phyloP scores from a whole-genome alignment of 2,113 vertebrate species.

The Pogonocichla stellata region DNA sequence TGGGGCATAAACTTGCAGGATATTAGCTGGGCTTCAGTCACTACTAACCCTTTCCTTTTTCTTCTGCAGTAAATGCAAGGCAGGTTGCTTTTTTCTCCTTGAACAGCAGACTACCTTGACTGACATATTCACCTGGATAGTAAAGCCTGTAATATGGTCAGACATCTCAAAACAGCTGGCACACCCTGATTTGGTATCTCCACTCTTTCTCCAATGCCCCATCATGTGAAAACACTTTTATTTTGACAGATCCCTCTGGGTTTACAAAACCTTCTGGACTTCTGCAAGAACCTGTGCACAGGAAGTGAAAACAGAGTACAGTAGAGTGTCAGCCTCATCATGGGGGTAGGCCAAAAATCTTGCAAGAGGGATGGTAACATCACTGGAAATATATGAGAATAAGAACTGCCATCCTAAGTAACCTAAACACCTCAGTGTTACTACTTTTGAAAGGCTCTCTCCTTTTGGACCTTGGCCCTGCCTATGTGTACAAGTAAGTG shows the following conservation, averaged over 20 bases:
- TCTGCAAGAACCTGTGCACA: neutral
- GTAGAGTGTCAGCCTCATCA: neutral
- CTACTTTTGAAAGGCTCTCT: conserved; percentile 42
- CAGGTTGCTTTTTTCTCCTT: neutral
- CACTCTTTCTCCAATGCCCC: neutral
- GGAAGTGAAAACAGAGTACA: neutral
- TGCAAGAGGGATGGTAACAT: neutral
- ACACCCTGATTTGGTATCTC: neutral
- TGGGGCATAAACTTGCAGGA: neutral
- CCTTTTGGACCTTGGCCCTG: conserved; percentile 57
- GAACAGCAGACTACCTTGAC: neutral
- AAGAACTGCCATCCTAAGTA: conserved; percentile 4
- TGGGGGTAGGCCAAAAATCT: neutral
- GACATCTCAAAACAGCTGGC: neutral
- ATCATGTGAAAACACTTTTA: neutral
- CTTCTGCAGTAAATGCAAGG: neutral
- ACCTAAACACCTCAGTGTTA: neutral
- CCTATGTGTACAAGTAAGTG: conserved; percentile 33
- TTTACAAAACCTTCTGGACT: neutral
- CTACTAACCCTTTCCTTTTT: neutral
- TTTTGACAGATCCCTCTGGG: neutral
- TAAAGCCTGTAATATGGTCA: neutral
- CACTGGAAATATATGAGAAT: neutral
- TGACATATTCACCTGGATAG: neutral
- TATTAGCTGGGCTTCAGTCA: neutral